Evolutionary conservation across 2,888 invertebrate species (phyloP), one percentile per base, ranked within the genome.

Genomic region (Sphaerophoria taeniata): DNA sequence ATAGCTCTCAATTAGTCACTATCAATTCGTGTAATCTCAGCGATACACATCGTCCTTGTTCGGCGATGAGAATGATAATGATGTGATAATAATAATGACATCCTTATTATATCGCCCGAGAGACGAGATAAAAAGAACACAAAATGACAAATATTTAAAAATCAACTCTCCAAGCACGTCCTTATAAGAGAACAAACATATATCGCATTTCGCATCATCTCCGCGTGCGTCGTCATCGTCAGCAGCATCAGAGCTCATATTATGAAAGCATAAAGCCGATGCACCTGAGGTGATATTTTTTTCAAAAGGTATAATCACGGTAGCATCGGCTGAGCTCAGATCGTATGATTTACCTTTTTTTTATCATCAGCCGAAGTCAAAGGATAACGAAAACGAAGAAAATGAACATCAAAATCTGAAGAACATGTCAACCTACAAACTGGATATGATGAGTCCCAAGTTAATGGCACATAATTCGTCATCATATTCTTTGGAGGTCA

Each of bases 41-140:
- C 76, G 85, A 85, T 85, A 85, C 73, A 81, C 81, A 81, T 85
- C 81, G 85, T 77, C 85, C 85, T 85, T 85, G 80, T 73, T 73
- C 24, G 24, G 24, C 24, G 80, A 76, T 81, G 76, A 69, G 36
- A 76, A 73, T 58, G 72, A 74, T 69, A 47, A 73, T 58, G 76
- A 76, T 73, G 67, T 67, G 85, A 69, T 49, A 80, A 85, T 76
- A 70, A 80, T 63, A 80, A 75, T 80, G 85, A 85, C 85, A 77
- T 85, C 85, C 85, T 77, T 81, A 85, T 81, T 85, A 76, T 80
- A 9, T 12, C 24, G 12, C 36, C 39, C 53, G 69, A 39, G 67
- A 85, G 45, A 71, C 47, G 71, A 36, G 39, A 60, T 69, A 61
- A n/a, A 49, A 53, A 14, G 16, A n/a, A 11, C 24, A 24, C 24